phyloP scores from a whole-genome alignment of 2,797 vertebrate species.

The Pitangus sulphuratus region DNA sequence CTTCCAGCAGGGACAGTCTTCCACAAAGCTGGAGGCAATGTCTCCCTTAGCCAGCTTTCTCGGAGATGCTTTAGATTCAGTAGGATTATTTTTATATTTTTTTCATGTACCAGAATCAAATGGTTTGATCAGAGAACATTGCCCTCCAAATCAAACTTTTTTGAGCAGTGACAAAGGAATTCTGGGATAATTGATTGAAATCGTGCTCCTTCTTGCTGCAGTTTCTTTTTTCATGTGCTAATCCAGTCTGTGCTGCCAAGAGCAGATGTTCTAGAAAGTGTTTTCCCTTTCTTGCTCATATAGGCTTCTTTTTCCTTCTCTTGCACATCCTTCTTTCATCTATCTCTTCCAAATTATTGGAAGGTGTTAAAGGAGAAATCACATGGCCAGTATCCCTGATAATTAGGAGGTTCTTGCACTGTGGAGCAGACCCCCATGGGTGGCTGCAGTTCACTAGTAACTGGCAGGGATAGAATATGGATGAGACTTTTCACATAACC shows the following conservation, averaged over 20 bases:
- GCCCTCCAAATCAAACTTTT: not conserved
- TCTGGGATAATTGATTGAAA: constrained; percentile 5
- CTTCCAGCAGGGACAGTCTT: not conserved
- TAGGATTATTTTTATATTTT: not conserved
- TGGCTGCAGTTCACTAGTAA: not conserved
- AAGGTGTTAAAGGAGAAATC: not conserved
- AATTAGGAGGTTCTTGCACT: not conserved
- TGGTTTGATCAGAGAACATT: not conserved
- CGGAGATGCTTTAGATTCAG: not conserved
- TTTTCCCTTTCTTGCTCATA: not conserved
- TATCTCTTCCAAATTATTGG: not conserved
- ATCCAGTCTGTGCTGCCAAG: not conserved
- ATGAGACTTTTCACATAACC: not conserved
- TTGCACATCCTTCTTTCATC: not conserved
- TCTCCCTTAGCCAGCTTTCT: not conserved
- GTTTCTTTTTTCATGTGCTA: not conserved
- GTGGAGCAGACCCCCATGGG: not conserved
- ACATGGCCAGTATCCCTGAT: not conserved
- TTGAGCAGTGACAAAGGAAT: not conserved
- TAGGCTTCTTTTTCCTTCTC: not conserved
- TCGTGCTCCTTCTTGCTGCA: not conserved
- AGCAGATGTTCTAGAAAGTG: not conserved
- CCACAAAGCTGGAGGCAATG: not conserved
- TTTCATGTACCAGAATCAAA: not conserved
- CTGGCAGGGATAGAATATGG: not conserved